Evolutionary conservation across 2,113 vertebrate genomes (phyloP).

Genomic region (pig (Sus scrofa)): T2T-Sscrofa CM000823.6:15222501-15223000

Average conservation of each 20-base stretch:
- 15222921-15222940: not conserved
- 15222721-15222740: conserved; percentile 39
- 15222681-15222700: not conserved
- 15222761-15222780: conserved; percentile 52
- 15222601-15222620: not conserved
- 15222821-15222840: not conserved
- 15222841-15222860: not conserved
- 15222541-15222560: not conserved
- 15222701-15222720: not conserved
- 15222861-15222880: not conserved
- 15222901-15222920: not conserved
- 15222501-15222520: not conserved
- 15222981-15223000: conserved; percentile 43
- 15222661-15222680: not conserved
- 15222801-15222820: not conserved
- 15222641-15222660: not conserved
- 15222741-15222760: not conserved
- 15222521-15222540: too few species aligned
- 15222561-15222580: conserved; percentile 26
- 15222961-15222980: conserved; percentile 18
- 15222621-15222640: conserved; percentile 51
- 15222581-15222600: conserved; percentile 7
- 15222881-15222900: not conserved
- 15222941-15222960: not conserved
- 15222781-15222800: conserved; percentile 21